Conservation (phyloP, 2,888 invertebrate genomes). For the Dasysyrphus tricinctus region DNA sequence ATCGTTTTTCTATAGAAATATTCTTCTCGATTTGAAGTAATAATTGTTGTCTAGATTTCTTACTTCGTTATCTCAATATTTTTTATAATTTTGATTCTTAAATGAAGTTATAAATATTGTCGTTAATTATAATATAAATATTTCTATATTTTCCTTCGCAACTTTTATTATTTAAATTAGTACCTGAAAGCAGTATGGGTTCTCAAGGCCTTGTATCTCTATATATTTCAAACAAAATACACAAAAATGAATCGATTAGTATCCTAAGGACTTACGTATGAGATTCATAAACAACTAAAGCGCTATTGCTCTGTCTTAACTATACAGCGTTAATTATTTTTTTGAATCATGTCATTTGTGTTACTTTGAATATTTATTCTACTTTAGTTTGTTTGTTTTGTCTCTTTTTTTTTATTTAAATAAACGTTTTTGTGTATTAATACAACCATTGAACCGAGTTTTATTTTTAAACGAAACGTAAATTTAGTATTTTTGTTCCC, state of each 20-base stretch:
- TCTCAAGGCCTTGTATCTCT: constrained; percentile 39
- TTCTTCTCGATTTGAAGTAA: constrained; percentile 26
- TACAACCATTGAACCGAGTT: constrained; percentile 12
- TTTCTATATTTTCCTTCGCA: no score
- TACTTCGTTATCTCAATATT: constrained; percentile 22
- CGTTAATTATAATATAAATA: background rate
- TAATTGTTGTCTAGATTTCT: constrained; percentile 41
- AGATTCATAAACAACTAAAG: constrained; percentile 38
- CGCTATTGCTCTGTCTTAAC: constrained; percentile 49
- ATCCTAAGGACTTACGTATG: constrained; percentile 38
- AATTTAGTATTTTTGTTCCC: background rate
- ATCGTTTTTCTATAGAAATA: constrained; percentile 33
- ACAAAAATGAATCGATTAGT: constrained; percentile 77
- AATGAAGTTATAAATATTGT: background rate
- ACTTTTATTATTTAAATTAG: constrained; percentile 16
- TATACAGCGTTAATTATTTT: constrained; percentile 35
- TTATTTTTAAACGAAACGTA: constrained; percentile 19
- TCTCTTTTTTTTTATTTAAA: constrained; percentile 28
- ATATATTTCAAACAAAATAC: constrained; percentile 7
- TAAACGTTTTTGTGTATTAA: constrained; percentile 40
- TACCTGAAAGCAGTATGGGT: constrained; percentile 67
- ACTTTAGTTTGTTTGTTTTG: constrained; percentile 10
- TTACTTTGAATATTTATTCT: constrained; percentile 13
- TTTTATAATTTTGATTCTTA: constrained; percentile 9
- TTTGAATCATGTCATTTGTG: constrained; percentile 42